Evolutionary conservation across 1,140 invertebrate genomes (phyloP).

Genomic region (Drosophila sp.): DNA sequence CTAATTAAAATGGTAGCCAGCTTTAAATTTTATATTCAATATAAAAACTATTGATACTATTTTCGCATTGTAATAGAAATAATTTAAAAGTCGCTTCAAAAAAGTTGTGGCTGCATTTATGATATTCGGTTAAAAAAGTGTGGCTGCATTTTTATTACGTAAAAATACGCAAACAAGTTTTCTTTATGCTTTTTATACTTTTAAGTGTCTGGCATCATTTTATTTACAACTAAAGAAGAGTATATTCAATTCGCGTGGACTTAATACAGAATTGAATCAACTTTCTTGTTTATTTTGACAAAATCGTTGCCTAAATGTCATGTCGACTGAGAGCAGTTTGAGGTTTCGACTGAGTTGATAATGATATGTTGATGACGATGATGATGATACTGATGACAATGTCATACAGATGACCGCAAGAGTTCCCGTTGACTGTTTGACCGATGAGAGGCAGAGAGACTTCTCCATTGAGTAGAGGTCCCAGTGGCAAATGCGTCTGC

Average conservation of each 20-base stretch:
- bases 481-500: constrained; percentile 22
- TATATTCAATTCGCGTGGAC: background rate
- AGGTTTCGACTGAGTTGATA: constrained; percentile 37
- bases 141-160: no score
- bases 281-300: constrained; percentile 64
- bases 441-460: background rate
- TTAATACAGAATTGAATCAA: background rate
- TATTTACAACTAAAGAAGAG: constrained; percentile 7
- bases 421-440: constrained; percentile 3
- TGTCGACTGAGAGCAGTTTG: constrained; percentile 27
- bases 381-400: constrained; percentile 67
- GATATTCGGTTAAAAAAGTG: no score
- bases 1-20: no score
- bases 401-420: constrained; percentile 43
- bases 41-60: no score
- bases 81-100: no score
- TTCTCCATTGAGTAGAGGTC: constrained; percentile 38
- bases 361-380: constrained; percentile 58
- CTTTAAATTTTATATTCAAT: no score
- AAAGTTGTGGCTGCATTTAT: no score
- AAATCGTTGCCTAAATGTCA: constrained; percentile 52
- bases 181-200: background rate
- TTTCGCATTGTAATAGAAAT: no score
- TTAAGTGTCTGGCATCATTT: background rate
- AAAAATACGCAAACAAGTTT: background rate